phyloP scores from a whole-genome alignment of 2,888 invertebrate genomes.

The Lymantria monacha region DNA sequence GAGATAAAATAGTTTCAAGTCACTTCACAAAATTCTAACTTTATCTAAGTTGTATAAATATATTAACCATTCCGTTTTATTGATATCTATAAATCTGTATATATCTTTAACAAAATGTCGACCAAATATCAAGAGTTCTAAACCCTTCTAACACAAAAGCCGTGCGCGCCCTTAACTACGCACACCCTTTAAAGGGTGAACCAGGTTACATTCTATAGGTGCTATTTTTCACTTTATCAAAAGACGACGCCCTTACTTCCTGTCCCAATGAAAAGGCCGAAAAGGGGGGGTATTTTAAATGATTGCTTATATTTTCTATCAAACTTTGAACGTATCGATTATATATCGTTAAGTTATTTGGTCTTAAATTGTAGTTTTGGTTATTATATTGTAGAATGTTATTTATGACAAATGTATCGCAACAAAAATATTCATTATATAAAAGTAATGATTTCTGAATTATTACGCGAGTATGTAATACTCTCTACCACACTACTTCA shows the following conservation, averaged over 20 bases:
- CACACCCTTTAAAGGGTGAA: slow-evolving; percentile 48
- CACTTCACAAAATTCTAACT: too few species aligned
- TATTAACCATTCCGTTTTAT: background rate
- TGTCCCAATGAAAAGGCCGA: slow-evolving; percentile 65
- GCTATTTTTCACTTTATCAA: slow-evolving; percentile 79
- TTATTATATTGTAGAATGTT: too few species aligned
- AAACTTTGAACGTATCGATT: slow-evolving; percentile 45
- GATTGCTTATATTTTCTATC: slow-evolving; percentile 54
- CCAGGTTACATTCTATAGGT: slow-evolving; percentile 59
- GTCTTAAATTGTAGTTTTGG: too few species aligned
- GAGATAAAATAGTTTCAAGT: too few species aligned
- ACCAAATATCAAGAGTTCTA: slow-evolving; percentile 35
- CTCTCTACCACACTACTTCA: too few species aligned
- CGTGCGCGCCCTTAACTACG: slow-evolving; percentile 41
- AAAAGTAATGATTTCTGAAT: too few species aligned
- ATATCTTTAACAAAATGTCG: slow-evolving; percentile 16
- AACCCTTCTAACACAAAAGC: slow-evolving; percentile 44
- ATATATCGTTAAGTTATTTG: too few species aligned
- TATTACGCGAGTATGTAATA: too few species aligned
- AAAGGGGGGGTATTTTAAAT: slow-evolving; percentile 64
- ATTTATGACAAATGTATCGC: too few species aligned
- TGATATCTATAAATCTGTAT: background rate
- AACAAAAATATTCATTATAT: too few species aligned
- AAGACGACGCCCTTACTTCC: slow-evolving; percentile 71
- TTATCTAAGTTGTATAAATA: too few species aligned